phyloP scores from a whole-genome alignment of 2,797 vertebrate genomes.

The Urosaurus nigricauda region DNA sequence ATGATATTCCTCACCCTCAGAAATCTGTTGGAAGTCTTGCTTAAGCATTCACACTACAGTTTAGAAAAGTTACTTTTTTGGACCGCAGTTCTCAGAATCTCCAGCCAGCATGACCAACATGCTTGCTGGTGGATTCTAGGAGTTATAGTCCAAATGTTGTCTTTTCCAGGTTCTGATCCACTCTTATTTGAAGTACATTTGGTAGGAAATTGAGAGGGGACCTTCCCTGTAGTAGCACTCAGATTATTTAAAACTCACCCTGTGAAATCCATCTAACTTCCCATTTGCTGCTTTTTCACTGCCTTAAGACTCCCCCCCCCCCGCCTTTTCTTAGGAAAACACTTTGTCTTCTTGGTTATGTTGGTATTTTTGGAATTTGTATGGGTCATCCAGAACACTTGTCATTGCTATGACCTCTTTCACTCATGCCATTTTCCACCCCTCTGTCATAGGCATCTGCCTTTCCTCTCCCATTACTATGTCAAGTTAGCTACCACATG shows the following conservation, averaged over 20 bases:
- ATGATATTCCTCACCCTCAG: no score
- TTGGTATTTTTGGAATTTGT: neutral
- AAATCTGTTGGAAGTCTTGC: no score
- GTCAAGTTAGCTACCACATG: neutral
- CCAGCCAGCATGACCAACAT: no score
- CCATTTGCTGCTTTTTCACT: neutral
- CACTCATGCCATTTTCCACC: neutral
- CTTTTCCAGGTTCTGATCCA: neutral
- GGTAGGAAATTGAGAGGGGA: neutral
- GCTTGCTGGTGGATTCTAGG: no score
- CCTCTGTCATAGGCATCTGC: neutral
- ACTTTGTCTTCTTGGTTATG: neutral
- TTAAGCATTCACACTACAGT: no score
- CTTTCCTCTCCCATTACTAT: neutral
- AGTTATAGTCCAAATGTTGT: no score
- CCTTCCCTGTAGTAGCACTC: neutral
- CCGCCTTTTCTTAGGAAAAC: no score
- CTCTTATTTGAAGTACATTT: neutral
- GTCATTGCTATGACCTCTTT: neutral
- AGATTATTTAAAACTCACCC: neutral
- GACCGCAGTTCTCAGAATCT: no score
- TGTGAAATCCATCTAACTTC: neutral
- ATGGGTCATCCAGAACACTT: neutral
- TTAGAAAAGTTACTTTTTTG: no score
- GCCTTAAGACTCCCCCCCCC: neutral